These are phyloP conservation scores for Trididemnum miniatum DNA, from an alignment of 23 tunicate species.

Conservation along the genomic window DNA sequence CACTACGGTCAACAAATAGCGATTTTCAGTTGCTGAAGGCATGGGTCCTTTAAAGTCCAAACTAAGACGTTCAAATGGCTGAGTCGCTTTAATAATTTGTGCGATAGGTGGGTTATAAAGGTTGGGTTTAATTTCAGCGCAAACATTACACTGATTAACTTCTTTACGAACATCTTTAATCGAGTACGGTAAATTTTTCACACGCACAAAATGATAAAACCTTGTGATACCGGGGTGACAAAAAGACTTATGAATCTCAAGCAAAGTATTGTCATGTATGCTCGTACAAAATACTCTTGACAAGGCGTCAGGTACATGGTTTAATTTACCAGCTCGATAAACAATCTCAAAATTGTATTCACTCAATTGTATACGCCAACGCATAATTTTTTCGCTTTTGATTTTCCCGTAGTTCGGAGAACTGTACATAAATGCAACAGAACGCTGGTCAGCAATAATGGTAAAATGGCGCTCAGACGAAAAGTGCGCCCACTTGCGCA, in stretches of 20 bases:
- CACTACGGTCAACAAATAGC: no score
- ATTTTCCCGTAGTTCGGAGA: constrained; percentile 2
- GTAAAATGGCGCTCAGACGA: constrained; percentile 11
- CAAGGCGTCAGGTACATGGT: constrained; percentile 22
- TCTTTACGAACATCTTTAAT: constrained; percentile 1
- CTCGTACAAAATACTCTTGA: constrained; percentile 32
- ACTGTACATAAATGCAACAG: constrained; percentile 38
- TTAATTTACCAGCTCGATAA: constrained; percentile 25
- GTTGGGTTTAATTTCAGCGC: no score
- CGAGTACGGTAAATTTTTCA: constrained; percentile 31
- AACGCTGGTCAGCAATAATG: constrained; percentile 21
- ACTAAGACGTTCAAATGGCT: no score
- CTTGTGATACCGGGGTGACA: constrained; percentile 34
- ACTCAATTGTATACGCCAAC: constrained; percentile 24
- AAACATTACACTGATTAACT: no score
- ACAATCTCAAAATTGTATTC: constrained; percentile 17
- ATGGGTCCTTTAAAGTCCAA: no score
- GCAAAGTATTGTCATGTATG: background rate
- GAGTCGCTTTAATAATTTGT: no score
- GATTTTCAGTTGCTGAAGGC: no score
- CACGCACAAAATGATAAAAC: constrained; percentile 15
- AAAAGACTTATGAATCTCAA: constrained; percentile 3
- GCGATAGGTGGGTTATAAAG: no score
- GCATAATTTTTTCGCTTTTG: constrained; percentile 37
- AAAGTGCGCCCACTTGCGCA: constrained; percentile 24